Conservation (phyloP, 2,113 vertebrate species). For the Microtus ochrogaster region DNA sequence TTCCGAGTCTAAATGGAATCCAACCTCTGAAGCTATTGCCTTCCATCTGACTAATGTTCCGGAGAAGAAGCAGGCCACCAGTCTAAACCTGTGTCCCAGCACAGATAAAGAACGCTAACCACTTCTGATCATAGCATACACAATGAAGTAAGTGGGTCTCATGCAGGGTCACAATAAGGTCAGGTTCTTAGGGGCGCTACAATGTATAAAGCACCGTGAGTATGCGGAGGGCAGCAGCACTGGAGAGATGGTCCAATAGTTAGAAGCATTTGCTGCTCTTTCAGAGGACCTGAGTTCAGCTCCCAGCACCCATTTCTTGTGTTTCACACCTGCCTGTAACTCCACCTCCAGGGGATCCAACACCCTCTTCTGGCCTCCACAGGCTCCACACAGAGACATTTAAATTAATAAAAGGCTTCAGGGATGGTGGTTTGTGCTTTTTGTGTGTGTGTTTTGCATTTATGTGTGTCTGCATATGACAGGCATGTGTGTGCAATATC, state of each 20-base stretch:
- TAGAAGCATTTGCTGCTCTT: neutral
- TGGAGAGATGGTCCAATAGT: neutral
- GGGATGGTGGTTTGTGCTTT: neutral
- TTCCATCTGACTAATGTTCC: neutral
- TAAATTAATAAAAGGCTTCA: neutral
- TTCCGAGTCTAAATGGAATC: neutral
- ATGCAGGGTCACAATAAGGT: neutral
- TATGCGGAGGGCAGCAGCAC: fast-evolving
- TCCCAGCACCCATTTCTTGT: neutral
- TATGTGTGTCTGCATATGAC: neutral
- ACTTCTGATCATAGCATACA: neutral
- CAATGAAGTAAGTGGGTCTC: neutral
- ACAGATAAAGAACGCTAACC: neutral
- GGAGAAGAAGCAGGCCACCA: neutral
- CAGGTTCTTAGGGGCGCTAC: neutral
- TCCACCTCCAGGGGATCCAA: neutral
- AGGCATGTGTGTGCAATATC: neutral
- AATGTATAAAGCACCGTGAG: neutral
- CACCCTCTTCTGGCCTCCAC: neutral
- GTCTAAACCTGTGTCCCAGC: neutral
- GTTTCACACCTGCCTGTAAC: neutral
- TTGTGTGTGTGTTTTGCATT: neutral
- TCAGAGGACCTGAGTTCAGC: neutral
- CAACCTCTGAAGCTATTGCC: neutral
- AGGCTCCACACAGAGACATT: neutral